Conservation (phyloP, 30 jellyfish, hydroid and myxozoan species). For the Aurelia sp. region DNA sequence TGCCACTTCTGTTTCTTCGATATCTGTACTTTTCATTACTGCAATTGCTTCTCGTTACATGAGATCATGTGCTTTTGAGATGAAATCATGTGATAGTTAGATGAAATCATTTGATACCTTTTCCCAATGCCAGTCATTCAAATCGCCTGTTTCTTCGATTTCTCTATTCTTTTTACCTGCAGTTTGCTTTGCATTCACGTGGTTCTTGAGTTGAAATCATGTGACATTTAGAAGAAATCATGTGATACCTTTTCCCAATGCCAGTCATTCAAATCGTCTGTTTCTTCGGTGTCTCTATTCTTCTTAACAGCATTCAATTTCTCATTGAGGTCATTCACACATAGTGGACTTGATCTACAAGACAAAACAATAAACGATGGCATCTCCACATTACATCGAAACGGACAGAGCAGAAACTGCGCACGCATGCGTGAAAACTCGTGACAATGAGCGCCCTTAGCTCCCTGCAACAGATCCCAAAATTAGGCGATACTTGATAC, state of each 20-base stretch:
- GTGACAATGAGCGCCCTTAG: no score
- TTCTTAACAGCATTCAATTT: conserved; percentile 17
- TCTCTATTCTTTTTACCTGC: no score
- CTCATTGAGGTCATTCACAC: conserved; percentile 32
- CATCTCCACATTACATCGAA: no score
- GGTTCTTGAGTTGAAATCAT: no score
- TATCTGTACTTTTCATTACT: no score
- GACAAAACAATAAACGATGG: neutral
- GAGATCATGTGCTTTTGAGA: no score
- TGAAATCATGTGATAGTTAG: neutral
- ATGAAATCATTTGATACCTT: conserved; percentile 1
- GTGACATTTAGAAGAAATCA: conserved; percentile 38
- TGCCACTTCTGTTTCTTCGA: no score
- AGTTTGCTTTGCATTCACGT: neutral
- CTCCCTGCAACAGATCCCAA: no score
- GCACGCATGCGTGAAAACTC: no score
- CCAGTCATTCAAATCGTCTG: conserved; percentile 60
- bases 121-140: neutral
- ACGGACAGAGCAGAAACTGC: no score
- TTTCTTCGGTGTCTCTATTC: conserved; percentile 10
- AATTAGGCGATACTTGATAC: no score
- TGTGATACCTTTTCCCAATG: conserved; percentile 71
- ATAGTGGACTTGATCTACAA: conserved; percentile 15
- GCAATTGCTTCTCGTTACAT: no score
- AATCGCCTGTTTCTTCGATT: neutral